Percentiles rank a stretch among this genome's conserved stretches.
These are phyloP conservation scores for Agriopis marginaria DNA, from an alignment of 2,888 invertebrate species.

Conservation along the genomic window DNA sequence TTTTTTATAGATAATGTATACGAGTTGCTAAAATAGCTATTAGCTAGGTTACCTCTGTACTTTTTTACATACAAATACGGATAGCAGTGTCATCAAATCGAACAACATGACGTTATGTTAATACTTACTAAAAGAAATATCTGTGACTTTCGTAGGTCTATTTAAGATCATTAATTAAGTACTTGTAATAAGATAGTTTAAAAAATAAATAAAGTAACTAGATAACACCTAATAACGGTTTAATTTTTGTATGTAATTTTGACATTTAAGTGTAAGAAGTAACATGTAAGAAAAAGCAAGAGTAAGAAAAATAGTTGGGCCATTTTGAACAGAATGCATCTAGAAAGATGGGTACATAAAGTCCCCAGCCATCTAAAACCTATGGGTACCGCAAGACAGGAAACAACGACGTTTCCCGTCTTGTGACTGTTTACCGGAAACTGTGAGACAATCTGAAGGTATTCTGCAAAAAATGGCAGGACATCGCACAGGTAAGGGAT, in stretches of 20 bases:
- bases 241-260: constrained; percentile 7
- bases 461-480: no score
- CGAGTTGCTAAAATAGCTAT: neutral
- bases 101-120: constrained; percentile 15
- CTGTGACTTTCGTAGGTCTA: constrained; percentile 8
- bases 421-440: no score
- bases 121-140: constrained; percentile 16
- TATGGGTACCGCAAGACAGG: no score
- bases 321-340: no score
- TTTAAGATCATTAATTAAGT: constrained; percentile 3
- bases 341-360: no score
- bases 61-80: neutral
- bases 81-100: constrained; percentile 5
- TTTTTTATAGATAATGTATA: no score
- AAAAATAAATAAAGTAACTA: constrained; percentile 28
- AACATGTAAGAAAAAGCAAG: no score
- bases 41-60: neutral
- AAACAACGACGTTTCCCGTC: no score
- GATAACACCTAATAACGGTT: constrained; percentile 20
- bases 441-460: no score
- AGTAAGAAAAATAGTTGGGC: no score
- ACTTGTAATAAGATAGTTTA: constrained; percentile 17
- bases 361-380: no score
- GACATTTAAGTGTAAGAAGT: neutral
- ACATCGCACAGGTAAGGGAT: no score